Evolutionary conservation across 1,140 invertebrate species (phyloP).

Genomic region (Drosophila sechellia): DNA sequence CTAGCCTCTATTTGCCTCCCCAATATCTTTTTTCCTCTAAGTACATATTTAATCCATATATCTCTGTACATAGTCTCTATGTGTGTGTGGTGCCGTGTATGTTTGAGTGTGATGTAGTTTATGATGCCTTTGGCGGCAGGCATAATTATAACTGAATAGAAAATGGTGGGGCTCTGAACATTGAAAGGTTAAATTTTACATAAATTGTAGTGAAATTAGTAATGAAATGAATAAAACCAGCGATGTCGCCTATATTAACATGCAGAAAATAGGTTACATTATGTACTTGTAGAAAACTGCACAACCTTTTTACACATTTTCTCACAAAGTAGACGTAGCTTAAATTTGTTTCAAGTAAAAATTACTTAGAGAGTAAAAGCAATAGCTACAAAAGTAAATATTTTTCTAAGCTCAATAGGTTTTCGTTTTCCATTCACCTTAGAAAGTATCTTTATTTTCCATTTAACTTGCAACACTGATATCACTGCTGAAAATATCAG

Average conservation of each 20-base stretch:
- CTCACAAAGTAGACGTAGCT: too few relatives aligned
- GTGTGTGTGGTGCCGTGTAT: constrained; percentile 38
- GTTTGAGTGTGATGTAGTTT: constrained; percentile 14
- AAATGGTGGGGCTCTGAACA: not conserved
- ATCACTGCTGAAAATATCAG: constrained; percentile 22
- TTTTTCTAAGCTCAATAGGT: not conserved
- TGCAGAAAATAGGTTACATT: too few relatives aligned
- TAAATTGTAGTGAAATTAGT: not conserved
- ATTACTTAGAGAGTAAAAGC: too few relatives aligned
- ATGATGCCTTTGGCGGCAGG: not conserved
- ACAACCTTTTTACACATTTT: too few relatives aligned
- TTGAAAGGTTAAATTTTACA: not conserved
- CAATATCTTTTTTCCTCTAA: constrained; percentile 17
- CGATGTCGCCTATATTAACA: too few relatives aligned
- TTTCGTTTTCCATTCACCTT: not conserved
- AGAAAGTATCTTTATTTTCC: not conserved
- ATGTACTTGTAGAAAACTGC: too few relatives aligned
- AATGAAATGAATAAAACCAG: not conserved
- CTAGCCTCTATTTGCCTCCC: constrained; percentile 14
- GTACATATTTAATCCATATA: constrained; percentile 23
- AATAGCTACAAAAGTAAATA: not conserved
- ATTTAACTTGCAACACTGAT: not conserved
- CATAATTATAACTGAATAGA: constrained; percentile 8
- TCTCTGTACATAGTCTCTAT: constrained; percentile 52
- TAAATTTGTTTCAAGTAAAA: too few relatives aligned